Evolutionary conservation across 2,888 invertebrate species (phyloP).

Genomic region (Eristalis pertinax): DNA sequence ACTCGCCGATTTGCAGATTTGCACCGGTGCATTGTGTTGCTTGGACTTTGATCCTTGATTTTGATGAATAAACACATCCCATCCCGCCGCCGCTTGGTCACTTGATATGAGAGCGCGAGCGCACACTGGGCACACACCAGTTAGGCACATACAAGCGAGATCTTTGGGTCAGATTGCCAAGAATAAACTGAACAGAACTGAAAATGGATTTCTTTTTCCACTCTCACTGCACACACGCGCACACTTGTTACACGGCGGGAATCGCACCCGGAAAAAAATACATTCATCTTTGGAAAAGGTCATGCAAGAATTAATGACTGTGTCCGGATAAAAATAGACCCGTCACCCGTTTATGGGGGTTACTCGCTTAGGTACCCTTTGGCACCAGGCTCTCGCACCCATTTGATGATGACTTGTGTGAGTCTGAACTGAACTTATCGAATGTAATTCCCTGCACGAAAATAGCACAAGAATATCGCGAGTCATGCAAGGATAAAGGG

Average conservation of each 20-base stretch:
- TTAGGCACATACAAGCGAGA: too few species aligned
- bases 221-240: neutral
- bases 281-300: slow-evolving; percentile 45
- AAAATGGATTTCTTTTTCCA: neutral
- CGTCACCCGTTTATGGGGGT: slow-evolving; percentile 48
- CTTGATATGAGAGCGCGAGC: neutral
- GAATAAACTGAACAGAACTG: slow-evolving; percentile 22
- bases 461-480: slow-evolving; percentile 43
- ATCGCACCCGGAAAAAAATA: slow-evolving; percentile 23
- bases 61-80: neutral
- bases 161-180: slow-evolving; percentile 47
- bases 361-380: slow-evolving; percentile 24
- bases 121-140: too few species aligned
- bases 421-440: slow-evolving; percentile 18
- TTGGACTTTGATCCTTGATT: neutral
- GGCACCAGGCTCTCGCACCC: slow-evolving; percentile 12
- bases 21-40: neutral
- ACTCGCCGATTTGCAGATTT: neutral
- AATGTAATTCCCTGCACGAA: slow-evolving; percentile 65
- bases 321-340: slow-evolving; percentile 65
- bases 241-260: neutral
- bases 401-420: slow-evolving; percentile 52
- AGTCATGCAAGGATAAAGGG: slow-evolving; percentile 66
- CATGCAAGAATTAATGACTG: slow-evolving; percentile 69
- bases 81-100: neutral